These are phyloP conservation scores for Karalla daura DNA, from an alignment of 2,797 vertebrate species.

Conservation along the genomic window DNA sequence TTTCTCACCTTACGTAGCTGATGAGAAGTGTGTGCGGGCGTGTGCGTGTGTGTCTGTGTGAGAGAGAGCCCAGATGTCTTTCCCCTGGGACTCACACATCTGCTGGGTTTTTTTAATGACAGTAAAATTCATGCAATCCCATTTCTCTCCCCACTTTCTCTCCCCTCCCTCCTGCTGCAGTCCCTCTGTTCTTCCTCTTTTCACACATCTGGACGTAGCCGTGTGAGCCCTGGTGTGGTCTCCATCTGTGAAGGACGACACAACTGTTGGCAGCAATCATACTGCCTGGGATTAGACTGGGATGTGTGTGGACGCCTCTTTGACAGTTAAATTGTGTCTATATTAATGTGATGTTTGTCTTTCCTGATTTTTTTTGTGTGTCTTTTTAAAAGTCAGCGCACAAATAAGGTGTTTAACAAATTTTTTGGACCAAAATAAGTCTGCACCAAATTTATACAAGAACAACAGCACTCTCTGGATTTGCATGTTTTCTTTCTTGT, in stretches of 20 bases:
- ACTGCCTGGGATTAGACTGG: constrained; percentile 48
- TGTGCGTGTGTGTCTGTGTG: constrained; percentile 24
- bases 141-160: constrained; percentile 83
- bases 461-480: background rate
- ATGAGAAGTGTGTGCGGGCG: constrained; percentile 55
- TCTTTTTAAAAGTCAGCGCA: background rate
- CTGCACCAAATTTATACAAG: background rate
- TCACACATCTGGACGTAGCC: constrained; percentile 84
- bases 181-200: constrained; percentile 73
- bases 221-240: constrained; percentile 79
- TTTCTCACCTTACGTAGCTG: constrained; percentile 71
- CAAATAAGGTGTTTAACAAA: constrained; percentile 1
- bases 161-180: constrained; percentile 64
- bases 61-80: constrained; percentile 85
- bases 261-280: constrained; percentile 72
- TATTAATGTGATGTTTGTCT: background rate
- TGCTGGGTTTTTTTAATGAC: constrained; percentile 89
- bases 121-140: constrained; percentile 86
- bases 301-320: constrained; percentile 27
- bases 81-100: constrained; percentile 91
- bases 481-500: constrained; percentile 71
- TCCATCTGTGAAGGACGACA: constrained; percentile 86
- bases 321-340: constrained; percentile 26
- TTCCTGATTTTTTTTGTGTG: background rate
- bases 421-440: background rate